Base-by-base conservation (phyloP, 2,888 invertebrate species). In the Noctua janthe region DNA sequence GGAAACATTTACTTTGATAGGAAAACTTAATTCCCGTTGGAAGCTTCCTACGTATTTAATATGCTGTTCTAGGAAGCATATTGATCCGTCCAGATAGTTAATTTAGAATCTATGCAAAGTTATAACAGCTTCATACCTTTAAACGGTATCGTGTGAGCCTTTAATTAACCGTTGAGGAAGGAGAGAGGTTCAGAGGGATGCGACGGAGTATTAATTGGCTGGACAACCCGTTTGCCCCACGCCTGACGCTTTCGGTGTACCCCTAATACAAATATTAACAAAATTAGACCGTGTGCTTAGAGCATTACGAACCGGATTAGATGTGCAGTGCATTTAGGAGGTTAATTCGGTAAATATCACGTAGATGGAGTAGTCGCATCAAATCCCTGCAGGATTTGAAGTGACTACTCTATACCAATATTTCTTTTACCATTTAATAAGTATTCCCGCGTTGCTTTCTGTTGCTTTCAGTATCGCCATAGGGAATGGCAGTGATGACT, bases 231-330 rank as follows among this genome's bases (percentile, higher is more conserved):
- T 84, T 72, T 81, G 71, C 56, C 79, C 75, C 74, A 79, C 64
- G 54, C 49, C 54, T 71, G 85, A 56, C 74, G 59, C 71, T 74
- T 78, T 78, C 47, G 71, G 72, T 56, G 66, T 71, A 43, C 64
- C 76, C 51, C 72, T 83, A 69, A 86, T 64, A 81, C 74, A 85
- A 81, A 86, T 77, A 80, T 81, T 79, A 88, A 89, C 89, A 80
- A 89, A 87, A 89, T 87, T 80, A 81, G 62, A 77, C 82, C 70
- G 59, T 88, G 78, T 87, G 80, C 82, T 80, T 71, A 82, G 72
- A 49, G 72, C 73, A 78, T 76, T 79, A 83, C 71, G 74, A 49
- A 76, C 59, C 39, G 73, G 69, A 80, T 85, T 85, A 79, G 74
- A 64, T 17, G 43, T 70, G 78, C 59, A 84, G 49, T 62, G 69